Percentiles rank a stretch among this genome's conserved stretches.
Evolutionary conservation across 2,113 vertebrate genomes (phyloP).

Genomic region (Sprattus sprattus): DNA sequence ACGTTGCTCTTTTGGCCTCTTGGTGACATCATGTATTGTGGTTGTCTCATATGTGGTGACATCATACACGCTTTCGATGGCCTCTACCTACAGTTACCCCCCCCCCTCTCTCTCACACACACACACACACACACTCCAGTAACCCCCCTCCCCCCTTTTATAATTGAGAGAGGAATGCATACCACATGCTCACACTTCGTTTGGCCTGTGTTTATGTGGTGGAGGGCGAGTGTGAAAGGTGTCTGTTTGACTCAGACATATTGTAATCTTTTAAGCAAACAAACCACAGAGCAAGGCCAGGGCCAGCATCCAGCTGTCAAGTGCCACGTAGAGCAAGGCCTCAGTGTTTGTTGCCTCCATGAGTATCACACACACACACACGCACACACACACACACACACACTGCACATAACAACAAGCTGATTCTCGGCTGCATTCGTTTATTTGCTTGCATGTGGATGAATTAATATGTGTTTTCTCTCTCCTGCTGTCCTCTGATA

Average conservation of each 20-base stretch:
- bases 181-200: constrained; percentile 37
- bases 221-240: constrained; percentile 51
- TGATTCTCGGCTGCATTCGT: background rate
- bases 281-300: constrained; percentile 44
- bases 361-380: background rate
- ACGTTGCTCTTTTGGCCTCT: constrained; percentile 35
- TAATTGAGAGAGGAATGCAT: constrained; percentile 32
- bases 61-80: constrained; percentile 46
- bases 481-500: constrained; percentile 32
- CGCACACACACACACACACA: background rate
- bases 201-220: constrained; percentile 51
- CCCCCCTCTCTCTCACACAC: background rate
- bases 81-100: constrained; percentile 41
- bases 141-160: background rate
- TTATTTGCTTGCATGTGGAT: constrained; percentile 39
- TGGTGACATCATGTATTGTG: constrained; percentile 53
- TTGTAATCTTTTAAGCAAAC: constrained; percentile 56
- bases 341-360: background rate
- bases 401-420: background rate
- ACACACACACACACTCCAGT: constrained; percentile 3
- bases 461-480: constrained; percentile 36
- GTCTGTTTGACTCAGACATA: constrained; percentile 45
- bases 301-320: constrained; percentile 39
- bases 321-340: constrained; percentile 26
- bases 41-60: constrained; percentile 39